Conservation (phyloP, 2,113 vertebrate species). For the Atlantisia rogersi region DNA sequence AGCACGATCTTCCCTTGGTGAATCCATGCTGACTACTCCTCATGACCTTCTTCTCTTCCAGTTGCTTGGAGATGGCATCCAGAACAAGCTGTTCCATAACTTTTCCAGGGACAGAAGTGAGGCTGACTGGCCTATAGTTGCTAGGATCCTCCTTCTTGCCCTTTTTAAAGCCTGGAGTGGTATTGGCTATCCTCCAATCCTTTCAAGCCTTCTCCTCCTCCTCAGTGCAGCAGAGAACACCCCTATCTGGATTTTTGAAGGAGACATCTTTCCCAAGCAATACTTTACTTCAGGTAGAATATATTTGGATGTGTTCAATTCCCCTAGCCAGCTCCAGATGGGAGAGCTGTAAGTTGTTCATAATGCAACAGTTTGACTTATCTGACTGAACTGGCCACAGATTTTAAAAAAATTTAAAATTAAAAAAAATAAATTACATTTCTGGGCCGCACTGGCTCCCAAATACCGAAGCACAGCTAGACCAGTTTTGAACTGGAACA, state of each 20-base stretch:
- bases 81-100: no score
- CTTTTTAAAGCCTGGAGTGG: no score
- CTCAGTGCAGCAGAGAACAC: neutral
- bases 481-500: neutral
- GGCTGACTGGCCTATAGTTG: no score
- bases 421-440: neutral
- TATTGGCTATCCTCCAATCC: no score
- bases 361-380: neutral
- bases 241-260: neutral
- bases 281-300: neutral
- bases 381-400: neutral
- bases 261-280: neutral
- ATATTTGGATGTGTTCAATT: accelerated
- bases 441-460: neutral
- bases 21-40: no score
- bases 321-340: neutral
- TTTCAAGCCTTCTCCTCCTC: neutral
- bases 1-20: no score
- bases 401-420: neutral
- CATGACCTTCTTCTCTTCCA: no score
- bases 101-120: no score
- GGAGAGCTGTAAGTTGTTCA: neutral
- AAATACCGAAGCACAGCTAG: neutral
- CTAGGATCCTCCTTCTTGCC: no score
- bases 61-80: no score